A percentile compares a stretch with the other conserved stretches of the same genome.
Evolutionary conservation across 1,140 invertebrate genomes (phyloP).

Genomic region (Eulimnadia texana): DNA sequence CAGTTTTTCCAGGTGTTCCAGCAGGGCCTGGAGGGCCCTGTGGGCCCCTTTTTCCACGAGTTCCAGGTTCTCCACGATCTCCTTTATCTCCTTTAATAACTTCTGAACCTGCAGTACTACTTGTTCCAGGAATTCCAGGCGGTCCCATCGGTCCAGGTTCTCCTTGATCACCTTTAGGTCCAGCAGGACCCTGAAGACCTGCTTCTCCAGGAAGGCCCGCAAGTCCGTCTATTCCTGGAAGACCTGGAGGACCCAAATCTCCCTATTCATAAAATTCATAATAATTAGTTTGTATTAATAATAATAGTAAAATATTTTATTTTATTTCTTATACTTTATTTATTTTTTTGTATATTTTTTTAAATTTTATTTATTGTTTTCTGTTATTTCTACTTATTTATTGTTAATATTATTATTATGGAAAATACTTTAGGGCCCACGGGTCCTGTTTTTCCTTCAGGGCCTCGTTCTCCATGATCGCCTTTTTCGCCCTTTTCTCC

Average conservation of each 20-base stretch:
- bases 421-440: constrained; percentile 58
- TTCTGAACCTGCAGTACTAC: constrained; percentile 23
- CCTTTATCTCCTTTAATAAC: neutral
- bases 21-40: constrained; percentile 34
- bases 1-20: constrained; percentile 39
- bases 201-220: constrained; percentile 61
- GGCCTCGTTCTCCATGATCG: constrained; percentile 39
- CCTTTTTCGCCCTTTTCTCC: constrained; percentile 60
- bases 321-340: neutral
- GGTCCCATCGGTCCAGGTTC: neutral
- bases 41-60: neutral
- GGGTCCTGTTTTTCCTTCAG: constrained; percentile 43
- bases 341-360: constrained; percentile 65
- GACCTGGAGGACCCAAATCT: neutral
- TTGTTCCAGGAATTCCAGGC: neutral
- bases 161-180: neutral
- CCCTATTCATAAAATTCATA: neutral
- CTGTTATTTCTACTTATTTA: no score
- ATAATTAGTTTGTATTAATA: neutral
- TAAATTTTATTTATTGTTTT: no score
- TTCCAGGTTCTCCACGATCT: neutral
- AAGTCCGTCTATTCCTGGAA: constrained; percentile 34
- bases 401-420: no score
- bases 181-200: constrained; percentile 28
- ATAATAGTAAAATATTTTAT: no score